Base-by-base conservation (phyloP, 1,140 invertebrate species). In the Meloidogyne floridensis region DNA sequence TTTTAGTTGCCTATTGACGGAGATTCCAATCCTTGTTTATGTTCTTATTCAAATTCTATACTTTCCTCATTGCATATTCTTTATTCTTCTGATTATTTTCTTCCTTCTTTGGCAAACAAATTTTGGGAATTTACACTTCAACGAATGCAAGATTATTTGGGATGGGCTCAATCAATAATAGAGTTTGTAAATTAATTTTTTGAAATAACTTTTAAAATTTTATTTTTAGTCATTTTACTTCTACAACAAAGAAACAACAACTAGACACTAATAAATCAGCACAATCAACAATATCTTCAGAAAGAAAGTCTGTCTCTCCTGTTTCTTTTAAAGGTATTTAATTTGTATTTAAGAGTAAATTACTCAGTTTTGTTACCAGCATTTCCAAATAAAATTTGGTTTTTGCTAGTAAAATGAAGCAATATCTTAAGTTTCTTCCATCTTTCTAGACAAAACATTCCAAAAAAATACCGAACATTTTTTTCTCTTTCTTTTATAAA, bases 41-140 rank as follows among this genome's bases (percentile, higher is more conserved):
- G 70, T 13, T n/a, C 80, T 6, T 59, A 56, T n/a, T 87, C 84
- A 15, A 85, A 65, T 69, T 74, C 81, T 11, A 71, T 85, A 18
- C 54, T 85, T 18, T 53, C 32, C 9, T 80, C 83, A 18, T n/a
- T 85, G 2, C 76, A 87, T 32, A 75, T 18, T 13, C 43, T 85
- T 18, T 85, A 65, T 71, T 80, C 81, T 42, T 10, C n/a, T 18
- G 75, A 87, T 20, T 51, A 82, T 42, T 85, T 80, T 72, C 56
- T 85, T 42, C 83, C 81, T 42, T 18, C 56, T 6, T 53, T 85
- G 20, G 71, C 82, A 5, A 69, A 87, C 51, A 84, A 81, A 56
- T 77, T 85, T 72, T 85, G 84, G 84, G 85, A 85, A 7, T 85
- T 87, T 43, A 80, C 81, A 15, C 70, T 85, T 51, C 71, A 85